Base-by-base conservation (phyloP, 2,797 vertebrate species). In the Coregonus suidteri region DNA sequence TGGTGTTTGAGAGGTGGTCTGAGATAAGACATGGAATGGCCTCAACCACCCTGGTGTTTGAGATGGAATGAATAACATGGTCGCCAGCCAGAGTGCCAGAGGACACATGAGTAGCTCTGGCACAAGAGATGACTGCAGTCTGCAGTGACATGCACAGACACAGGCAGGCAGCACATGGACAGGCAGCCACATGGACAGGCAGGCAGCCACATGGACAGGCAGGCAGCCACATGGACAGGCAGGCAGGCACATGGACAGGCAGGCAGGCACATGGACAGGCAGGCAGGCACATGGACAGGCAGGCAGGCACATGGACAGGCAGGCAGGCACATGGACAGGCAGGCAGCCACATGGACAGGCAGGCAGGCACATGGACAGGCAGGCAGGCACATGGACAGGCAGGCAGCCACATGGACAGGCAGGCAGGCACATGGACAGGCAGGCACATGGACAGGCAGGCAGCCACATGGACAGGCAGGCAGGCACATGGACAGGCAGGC, bases 41-140 rank as follows among this genome's bases (percentile, higher is more conserved):
- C 79, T 64, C 79, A 72, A 76, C 71, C 56, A 72, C 77, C 64
- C 80, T 82, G 77, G 81, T 75, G 69, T 82, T 85, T 80, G 59
- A 80, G 82, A 81, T 83, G 72, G 80, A 83, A 84, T 89, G 84
- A 88, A 85, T 82, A 86, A 89, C 74, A 67, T 86, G 83, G 83
- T 83, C 77, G 41, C 67, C 74, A 81, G 85, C 84, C 83, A 88
- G 86, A 70, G 77, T 81, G 86, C 85, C 83, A 87, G 86, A 85
- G 87, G 83, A 91, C 53, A 78, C 82, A 86, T 88, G 86, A 89
- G 84, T 89, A 47, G 82, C 76, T 53, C 79, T 80, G 72, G 75
- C 83, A 79, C 79, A 83, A 77, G 79, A 71, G 72, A 77, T 64
- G 74, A 64, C 85, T 82, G 77, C 75, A 68, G 75, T 83, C 34